Conservation (phyloP, 2,113 vertebrate species). For the Coregonus clupeaformis region DNA sequence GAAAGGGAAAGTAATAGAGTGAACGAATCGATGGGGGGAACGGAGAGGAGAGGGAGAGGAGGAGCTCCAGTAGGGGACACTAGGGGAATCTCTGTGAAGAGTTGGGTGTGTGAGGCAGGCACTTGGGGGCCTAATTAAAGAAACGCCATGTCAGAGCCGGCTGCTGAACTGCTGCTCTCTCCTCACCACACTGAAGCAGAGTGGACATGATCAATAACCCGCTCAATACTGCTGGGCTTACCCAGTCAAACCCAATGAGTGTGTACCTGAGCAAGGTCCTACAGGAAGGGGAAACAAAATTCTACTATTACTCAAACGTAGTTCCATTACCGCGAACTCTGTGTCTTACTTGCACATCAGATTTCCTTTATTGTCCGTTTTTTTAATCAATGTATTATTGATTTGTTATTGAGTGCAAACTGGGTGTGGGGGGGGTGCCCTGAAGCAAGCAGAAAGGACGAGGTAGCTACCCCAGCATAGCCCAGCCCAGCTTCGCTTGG, state of each 20-base stretch:
- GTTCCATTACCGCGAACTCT: not conserved
- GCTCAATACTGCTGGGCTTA: slow-evolving; percentile 47
- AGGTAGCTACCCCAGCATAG: too few species aligned
- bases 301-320: not conserved
- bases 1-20: slow-evolving; percentile 55
- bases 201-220: slow-evolving; percentile 53
- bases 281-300: not conserved
- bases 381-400: not conserved
- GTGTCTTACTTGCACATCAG: too few species aligned
- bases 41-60: slow-evolving; percentile 3
- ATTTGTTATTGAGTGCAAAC: not conserved
- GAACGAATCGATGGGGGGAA: slow-evolving; percentile 59
- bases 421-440: not conserved
- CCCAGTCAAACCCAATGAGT: slow-evolving; percentile 21
- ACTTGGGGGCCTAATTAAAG: slow-evolving; percentile 68
- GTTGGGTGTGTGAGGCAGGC: slow-evolving; percentile 8
- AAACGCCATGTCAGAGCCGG: slow-evolving; percentile 28
- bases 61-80: slow-evolving; percentile 31
- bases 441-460: not conserved
- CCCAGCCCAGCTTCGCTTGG: not conserved
- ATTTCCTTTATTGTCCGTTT: not conserved
- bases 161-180: slow-evolving; percentile 45
- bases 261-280: slow-evolving; percentile 10
- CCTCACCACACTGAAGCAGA: slow-evolving; percentile 53
- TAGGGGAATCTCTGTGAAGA: slow-evolving; percentile 39